phyloP scores from a whole-genome alignment of 2,888 invertebrate species.

The Tetragnatha montana region DNA sequence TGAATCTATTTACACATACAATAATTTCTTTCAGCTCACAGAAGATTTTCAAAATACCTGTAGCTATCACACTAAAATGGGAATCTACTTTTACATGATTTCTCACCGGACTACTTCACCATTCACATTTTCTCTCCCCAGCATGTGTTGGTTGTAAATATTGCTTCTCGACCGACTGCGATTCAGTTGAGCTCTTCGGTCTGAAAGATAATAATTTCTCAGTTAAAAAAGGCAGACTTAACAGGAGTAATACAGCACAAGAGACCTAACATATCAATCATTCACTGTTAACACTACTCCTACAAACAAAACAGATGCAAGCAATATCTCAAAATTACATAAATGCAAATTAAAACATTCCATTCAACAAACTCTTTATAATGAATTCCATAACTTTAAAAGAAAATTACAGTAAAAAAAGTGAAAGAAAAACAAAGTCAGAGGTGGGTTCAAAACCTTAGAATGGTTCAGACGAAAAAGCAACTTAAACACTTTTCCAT shows the following conservation, averaged over 20 bases:
- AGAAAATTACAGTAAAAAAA: too few species aligned
- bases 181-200: constrained; percentile 66
- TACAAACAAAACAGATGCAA: background rate
- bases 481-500: too few species aligned
- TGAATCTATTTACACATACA: constrained; percentile 48
- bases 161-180: constrained; percentile 68
- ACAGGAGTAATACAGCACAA: background rate
- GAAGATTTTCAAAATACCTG: constrained; percentile 20
- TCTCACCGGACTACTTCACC: constrained; percentile 65
- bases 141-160: constrained; percentile 54
- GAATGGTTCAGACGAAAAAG: too few species aligned
- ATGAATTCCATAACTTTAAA: too few species aligned
- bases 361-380: too few species aligned
- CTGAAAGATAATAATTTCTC: constrained; percentile 12
- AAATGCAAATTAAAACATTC: too few species aligned
- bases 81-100: background rate
- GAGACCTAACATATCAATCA: background rate
- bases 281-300: background rate
- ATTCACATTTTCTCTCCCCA: constrained; percentile 64
- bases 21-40: constrained; percentile 4
- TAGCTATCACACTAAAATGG: constrained; percentile 27
- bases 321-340: background rate
- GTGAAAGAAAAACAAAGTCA: too few species aligned
- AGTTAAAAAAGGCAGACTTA: background rate
- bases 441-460: too few species aligned